Percentiles rank a stretch among this genome's conserved stretches.
phyloP scores from a whole-genome alignment of 2,888 invertebrate genomes.

The Sarcophaga caerulescens region DNA sequence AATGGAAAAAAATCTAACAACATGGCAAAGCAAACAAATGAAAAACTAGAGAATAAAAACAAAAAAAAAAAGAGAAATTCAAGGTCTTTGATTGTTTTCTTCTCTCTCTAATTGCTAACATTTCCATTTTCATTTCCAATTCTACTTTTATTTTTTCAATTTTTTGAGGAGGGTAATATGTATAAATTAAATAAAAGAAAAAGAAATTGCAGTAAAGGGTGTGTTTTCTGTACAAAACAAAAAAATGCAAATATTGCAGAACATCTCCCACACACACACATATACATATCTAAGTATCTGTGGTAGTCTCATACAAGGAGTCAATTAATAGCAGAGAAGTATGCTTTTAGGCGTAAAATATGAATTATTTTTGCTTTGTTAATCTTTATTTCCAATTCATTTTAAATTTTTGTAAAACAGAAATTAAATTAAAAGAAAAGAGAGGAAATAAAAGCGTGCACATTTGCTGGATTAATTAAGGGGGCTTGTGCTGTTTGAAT shows the following conservation, averaged over 20 bases:
- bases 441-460: too few relatives aligned
- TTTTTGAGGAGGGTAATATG: neutral
- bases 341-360: constrained; percentile 34
- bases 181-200: neutral
- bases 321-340: neutral
- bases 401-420: constrained; percentile 15
- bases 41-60: neutral
- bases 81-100: constrained; percentile 53
- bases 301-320: neutral
- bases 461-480: too few relatives aligned
- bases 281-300: too few relatives aligned
- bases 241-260: neutral
- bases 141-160: neutral
- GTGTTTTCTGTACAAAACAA: neutral
- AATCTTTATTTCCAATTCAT: neutral
- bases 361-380: constrained; percentile 30
- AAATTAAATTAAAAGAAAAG: too few relatives aligned
- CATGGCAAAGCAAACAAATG: neutral
- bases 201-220: neutral
- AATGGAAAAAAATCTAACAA: neutral
- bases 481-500: too few relatives aligned
- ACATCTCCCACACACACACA: neutral
- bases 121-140: neutral
- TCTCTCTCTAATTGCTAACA: constrained; percentile 41
- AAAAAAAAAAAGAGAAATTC: constrained; percentile 44